Base-by-base conservation (phyloP, 2,888 invertebrate species). In the Mesorhabditis spiculigera region DNA sequence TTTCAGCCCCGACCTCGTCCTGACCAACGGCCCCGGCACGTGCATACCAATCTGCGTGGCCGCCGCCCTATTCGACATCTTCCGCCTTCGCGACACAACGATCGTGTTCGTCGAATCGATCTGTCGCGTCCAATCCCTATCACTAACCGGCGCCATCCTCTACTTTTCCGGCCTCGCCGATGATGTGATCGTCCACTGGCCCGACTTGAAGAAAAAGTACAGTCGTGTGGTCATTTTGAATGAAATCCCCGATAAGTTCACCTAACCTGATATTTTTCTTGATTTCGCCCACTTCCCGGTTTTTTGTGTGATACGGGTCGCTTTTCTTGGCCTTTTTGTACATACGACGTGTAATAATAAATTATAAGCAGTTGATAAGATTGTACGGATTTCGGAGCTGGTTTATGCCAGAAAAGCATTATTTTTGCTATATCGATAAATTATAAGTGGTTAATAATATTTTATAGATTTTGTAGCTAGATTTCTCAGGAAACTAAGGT, bases 11-110 rank as follows among this genome's bases (percentile, higher is more conserved):
- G 91, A 93, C 66, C 82, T 89, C 78, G 90, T 97, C 78, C 87
- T 97, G 44, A 93, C 94, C 87, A 98, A 97, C 88, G 97, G 98
- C 0, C 97, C 97, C 63, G 96, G 96, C 5, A 96, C 95, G 5
- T 96, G 97, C 87, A 90, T 98, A 72, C 97, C 97, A 4, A 89
- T 95, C 69, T 94, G 94, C 88, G 80, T 92, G 69, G 89, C 92
- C 68, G 91, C 91, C 16, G 92, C 92, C 85, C 65, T 94, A 0
- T 88, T 92, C 77, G 80, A 81, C 65, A 70, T 82, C 64, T 66
- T 86, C 86, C 95, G 75, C 82, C 67, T 78, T 5, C 45, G 62
- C 4, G 77, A 77, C 67, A 79, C 75, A 28, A 69, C 71, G 85
- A 92, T 95, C 71, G 90, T 96, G 68, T 98, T 93, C 87, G 89